Evolutionary conservation across 2,797 vertebrate species (phyloP), one percentile per base, ranked within the genome.

Genomic region (Hydrolagus colliei): DNA sequence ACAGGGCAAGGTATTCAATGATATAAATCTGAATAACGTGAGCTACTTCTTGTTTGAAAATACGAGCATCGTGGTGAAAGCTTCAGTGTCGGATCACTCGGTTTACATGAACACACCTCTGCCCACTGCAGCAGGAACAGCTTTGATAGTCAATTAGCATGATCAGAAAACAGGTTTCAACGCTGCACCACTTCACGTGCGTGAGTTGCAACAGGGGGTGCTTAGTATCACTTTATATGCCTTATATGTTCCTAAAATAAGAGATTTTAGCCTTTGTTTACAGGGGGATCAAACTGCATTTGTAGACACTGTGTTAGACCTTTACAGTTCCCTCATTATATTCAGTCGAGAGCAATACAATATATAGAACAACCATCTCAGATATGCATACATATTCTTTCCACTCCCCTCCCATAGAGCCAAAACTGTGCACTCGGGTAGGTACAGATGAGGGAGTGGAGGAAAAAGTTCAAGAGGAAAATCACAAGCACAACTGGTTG

Each of bases 61-160:
- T 71, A 12, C 20, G 61, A 77, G 41, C 16, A 77, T 77, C 41
- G 35, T 20, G 68, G 65, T 61, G 18, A 12, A 62, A 13, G 59
- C 32, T 63, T 27, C 62, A 11, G 22, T 75, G 13, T 75, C 73
- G 14, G 22, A 4, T 59, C 16, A 82, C 8, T 35, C 16, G n/a
- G 14, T 82, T 35, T 82, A 82, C 78, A 18, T 16, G 61, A 65
- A 65, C 61, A 27, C 22, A 16, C 62, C 59, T 79, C n/a, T 68
- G 61, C 18, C 78, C 63, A 82, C 76, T 82, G 63, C 78, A 14
- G 63, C 67, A 82, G 78, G 11, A 68, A 35, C 18, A 68, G 32
- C 32, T 52, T 11, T 20, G 62, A 8, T 82, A 67, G 68, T 71
- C 65, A 41, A 84, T 71, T 84, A 84, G 12, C 65, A 41, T 3